Base-by-base conservation (phyloP, 2,113 vertebrate species). In the Macquaria ambigua region DNA sequence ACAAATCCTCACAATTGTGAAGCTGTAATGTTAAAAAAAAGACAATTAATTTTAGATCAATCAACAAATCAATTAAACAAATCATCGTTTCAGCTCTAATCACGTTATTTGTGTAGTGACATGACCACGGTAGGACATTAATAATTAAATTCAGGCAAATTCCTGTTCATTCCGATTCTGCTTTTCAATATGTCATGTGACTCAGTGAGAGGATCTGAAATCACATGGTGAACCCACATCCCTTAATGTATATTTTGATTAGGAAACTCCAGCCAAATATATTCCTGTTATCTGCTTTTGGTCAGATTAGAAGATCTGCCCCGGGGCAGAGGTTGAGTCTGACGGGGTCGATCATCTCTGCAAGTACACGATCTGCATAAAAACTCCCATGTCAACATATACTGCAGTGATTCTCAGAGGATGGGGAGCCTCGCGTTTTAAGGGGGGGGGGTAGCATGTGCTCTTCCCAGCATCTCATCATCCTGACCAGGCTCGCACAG, bases 391-490 rank as follows among this genome's bases (percentile, higher is more conserved):
- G 83, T 90, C 68, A 62, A 87, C 70, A 39, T 31, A 58, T 18
- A 58, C 73, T 34, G 77, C 61, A 31, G 75, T 3, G 88, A 72
- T 83, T 85, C 74, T 89, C 58, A 23, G 18, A 77, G 85, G 79
- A 81, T 4, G 58, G 81, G 78, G 55, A 66, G 61, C 37, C 21
- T 84, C n/a, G 5, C 6, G 69, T 81, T 80, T 82, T 41, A 4
- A 43, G 28, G 10, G 18, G n/a, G 70, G 50, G 20, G 58, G 20
- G 73, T 63, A 46, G 77, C 86, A 55, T 89, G 86, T n/a, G 39
- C 86, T 66, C 68, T 82, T 85, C 89, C 83, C 82, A 88, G 87
- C 90, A 80, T 89, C 93, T 90, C 88, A 86, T 89, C 87, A 73
- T 88, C 84, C 87, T 34, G 85, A 79, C 68, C 81, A 2, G 78